Conservation (phyloP, 2,113 vertebrate species). For the Chauna torquata region DNA sequence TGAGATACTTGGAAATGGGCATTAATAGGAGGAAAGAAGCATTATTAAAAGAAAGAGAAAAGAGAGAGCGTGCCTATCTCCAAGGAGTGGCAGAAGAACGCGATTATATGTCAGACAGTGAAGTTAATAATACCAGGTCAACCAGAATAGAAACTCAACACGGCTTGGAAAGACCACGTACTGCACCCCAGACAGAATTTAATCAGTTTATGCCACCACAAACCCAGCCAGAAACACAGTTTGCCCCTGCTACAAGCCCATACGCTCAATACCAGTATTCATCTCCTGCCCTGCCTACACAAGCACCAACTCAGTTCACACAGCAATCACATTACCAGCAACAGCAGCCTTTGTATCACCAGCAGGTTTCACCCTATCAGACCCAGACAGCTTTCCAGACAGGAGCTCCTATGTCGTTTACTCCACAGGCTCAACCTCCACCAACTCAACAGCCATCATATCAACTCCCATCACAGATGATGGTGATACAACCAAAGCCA, state of each 20-base stretch:
- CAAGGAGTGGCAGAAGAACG: slow-evolving; percentile 98
- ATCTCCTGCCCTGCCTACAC: slow-evolving; percentile 86
- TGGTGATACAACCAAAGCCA: slow-evolving; percentile 91
- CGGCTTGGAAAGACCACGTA: slow-evolving; percentile 90
- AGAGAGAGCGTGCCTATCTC: slow-evolving; percentile 95
- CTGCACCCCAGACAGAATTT: slow-evolving; percentile 95
- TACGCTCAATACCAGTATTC: slow-evolving; percentile 94
- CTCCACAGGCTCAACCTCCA: slow-evolving; percentile 85
- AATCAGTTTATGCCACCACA: slow-evolving; percentile 94
- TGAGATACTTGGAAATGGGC: slow-evolving; percentile 98
- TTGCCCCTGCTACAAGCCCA: slow-evolving; percentile 89
- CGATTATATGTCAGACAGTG: slow-evolving; percentile 99
- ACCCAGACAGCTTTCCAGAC: slow-evolving; percentile 92
- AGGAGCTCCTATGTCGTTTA: slow-evolving; percentile 89
- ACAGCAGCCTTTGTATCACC: slow-evolving; percentile 91
- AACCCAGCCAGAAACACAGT: slow-evolving; percentile 91
- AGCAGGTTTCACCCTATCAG: slow-evolving; percentile 92
- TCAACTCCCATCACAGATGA: slow-evolving; percentile 89
- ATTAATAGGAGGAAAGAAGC: slow-evolving; percentile 98
- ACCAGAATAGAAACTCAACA: slow-evolving; percentile 85
- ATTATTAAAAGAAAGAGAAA: slow-evolving; percentile 96
- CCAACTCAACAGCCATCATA: slow-evolving; percentile 86
- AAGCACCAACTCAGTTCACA: slow-evolving; percentile 90
- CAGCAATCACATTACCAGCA: slow-evolving; percentile 92
- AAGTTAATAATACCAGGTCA: slow-evolving; percentile 93